Evolutionary conservation across 1,140 invertebrate genomes (phyloP).

Genomic region (Papilio glaucus): DNA sequence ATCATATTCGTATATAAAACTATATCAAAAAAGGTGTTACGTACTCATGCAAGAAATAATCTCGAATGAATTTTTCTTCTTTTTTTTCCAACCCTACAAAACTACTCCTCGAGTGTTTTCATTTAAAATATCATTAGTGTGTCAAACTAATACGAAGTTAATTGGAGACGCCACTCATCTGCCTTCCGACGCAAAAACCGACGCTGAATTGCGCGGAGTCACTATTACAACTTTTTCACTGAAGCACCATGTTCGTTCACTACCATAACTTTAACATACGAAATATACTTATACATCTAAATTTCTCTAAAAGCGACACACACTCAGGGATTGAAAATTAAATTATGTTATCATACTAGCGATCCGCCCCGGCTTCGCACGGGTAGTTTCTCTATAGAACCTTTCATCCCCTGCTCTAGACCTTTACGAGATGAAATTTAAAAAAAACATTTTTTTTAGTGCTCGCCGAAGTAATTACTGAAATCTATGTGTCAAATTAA

Average conservation of each 20-base stretch:
- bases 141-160: constrained; percentile 54
- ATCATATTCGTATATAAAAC: too few species aligned
- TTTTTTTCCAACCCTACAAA: constrained; percentile 41
- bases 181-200: constrained; percentile 36
- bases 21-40: too few species aligned
- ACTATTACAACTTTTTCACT: constrained; percentile 27
- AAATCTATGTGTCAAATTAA: too few species aligned
- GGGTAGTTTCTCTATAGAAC: too few species aligned
- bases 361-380: too few species aligned
- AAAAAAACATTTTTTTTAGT: too few species aligned
- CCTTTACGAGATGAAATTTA: too few species aligned
- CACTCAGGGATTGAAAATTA: neutral
- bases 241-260: neutral
- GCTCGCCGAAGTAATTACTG: too few species aligned
- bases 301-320: neutral
- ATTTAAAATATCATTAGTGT: constrained; percentile 59
- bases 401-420: too few species aligned
- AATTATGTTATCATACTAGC: too few species aligned
- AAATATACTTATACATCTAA: neutral
- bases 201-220: constrained; percentile 29
- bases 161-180: constrained; percentile 50
- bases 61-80: neutral
- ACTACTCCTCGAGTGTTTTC: constrained; percentile 42
- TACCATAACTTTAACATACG: neutral
- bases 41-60: too few species aligned